Conservation (phyloP, 2,113 vertebrate species). For the Tretioscincus oriximinensis region DNA sequence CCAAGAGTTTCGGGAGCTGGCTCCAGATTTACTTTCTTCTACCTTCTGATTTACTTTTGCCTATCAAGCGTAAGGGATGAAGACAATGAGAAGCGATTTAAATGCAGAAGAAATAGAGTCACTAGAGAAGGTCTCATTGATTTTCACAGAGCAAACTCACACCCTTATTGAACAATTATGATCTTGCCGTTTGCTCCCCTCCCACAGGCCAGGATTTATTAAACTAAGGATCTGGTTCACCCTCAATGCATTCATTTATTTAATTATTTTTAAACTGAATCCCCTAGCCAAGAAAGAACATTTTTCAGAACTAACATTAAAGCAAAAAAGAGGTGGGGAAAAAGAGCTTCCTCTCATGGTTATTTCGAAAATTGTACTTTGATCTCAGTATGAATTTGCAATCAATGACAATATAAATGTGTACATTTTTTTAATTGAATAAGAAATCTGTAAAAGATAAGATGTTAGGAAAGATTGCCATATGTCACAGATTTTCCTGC, state of each 20-base stretch:
- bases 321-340: background rate
- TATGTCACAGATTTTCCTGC: too few relatives aligned
- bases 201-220: conserved; percentile 11
- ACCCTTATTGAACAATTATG: conserved; percentile 31
- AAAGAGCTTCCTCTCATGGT: too few relatives aligned
- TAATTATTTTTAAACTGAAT: background rate
- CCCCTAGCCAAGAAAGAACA: background rate
- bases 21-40: background rate
- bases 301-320: conserved; percentile 18
- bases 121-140: conserved; percentile 26
- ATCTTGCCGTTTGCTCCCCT: background rate
- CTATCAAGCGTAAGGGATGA: background rate
- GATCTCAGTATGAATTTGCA: conserved; percentile 8
- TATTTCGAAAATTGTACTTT: background rate
- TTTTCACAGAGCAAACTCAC: conserved; percentile 22
- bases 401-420: background rate
- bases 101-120: conserved; percentile 35
- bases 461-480: background rate
- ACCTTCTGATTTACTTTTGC: conserved; percentile 5
- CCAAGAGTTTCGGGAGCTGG: background rate
- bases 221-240: conserved; percentile 11
- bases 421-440: background rate
- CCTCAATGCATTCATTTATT: background rate
- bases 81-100: conserved; percentile 32
- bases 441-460: background rate